Evolutionary conservation across 2,113 vertebrate genomes (phyloP), one percentile per base, ranked within the genome.

Genomic region (Ardeotis arabs): DNA sequence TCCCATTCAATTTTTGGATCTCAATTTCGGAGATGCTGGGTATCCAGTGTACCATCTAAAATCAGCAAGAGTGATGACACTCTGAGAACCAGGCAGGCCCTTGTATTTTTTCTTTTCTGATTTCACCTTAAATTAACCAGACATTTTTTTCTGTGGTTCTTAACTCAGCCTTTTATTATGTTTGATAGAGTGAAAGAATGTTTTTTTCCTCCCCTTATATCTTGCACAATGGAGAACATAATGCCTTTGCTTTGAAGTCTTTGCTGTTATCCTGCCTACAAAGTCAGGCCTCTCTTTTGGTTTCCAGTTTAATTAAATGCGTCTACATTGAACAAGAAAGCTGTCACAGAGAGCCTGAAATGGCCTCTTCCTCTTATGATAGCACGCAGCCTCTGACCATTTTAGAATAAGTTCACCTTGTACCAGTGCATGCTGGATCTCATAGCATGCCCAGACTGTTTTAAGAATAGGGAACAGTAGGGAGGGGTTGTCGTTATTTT

Each of bases 121-220:
- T 95, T 95, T 96, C 91, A 94, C 93, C 94, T 97, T 95, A 96
- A 96, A 96, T 97, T 97, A 96, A 94, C 89, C 67, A 95, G 89
- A 50, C 22, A 6, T 82, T 73, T 93, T 96, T 93, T 96, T 52
- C 76, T 94, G 41, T 90, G 83, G 90, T 88, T 95, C 90, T 94
- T 97, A 96, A 93, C 89, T 96, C 93, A 93, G 91, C 50, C 90
- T 94, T 96, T 97, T 96, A 97, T 96, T 96, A 96, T 75, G 63
- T 96, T 85, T 95, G 95, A 92, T 92, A 92, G 91, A 96, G 59
- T 85, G 74, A 96, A 95, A 96, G 87, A 94, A 96, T 95, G 87
- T 39, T 89, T 96, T 96, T 95, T 96, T 87, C 91, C 84, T 96
- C 93, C 92, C 74, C 96, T 96, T 96, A 78, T 96, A 83, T 96